Base-by-base conservation (phyloP, 2,888 invertebrate species). In the Stenotaenia linearis region DNA sequence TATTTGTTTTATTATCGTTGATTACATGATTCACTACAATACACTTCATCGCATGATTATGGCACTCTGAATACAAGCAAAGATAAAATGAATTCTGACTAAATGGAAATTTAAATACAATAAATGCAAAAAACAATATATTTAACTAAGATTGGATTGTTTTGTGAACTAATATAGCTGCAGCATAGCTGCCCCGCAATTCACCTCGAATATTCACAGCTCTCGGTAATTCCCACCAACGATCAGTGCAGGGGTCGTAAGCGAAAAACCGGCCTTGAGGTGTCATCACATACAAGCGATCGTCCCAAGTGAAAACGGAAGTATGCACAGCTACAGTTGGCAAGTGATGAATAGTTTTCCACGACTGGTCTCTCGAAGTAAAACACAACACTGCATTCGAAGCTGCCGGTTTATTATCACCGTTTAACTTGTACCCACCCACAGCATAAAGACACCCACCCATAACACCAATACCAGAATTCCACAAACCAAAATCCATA, bases 401-500 rank as follows among this genome's bases (percentile, higher is more conserved):
- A 30, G 78, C 37, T 6, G 30, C 30, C 5, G 69, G 78, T 23
- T 78, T 78, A 6, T 25, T n/a, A 7, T 61, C 78, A 7, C 61
- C 69, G 56, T 78, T 78, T 21, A 78, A 61, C 25, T 78, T 56
- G 32, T 78, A 78, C 9, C 78, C 78, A 30, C 78, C 78, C 2
- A 78, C 78, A 1, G 61, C 28, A 32, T 78, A 78, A 23, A 78
- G 78, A 78, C 61, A 78, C 5, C 78, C 78, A 56, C 61, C 78
- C 28, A 78, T 28, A 28, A 78, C 78, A 15, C 78, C 78, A 9
- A 78, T 56, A 30, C 78, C 78, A 78, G 78, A 50, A 78, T 78
- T 78, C 78, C 78, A 78, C 56, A 78, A 61, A 21, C 78, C 78
- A 56, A 78, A 78, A 32, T 61, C 78, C 78, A 78, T 78, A 25